Base-by-base conservation (phyloP, 1,140 invertebrate species). In the Neuroterus valhalla region DNA sequence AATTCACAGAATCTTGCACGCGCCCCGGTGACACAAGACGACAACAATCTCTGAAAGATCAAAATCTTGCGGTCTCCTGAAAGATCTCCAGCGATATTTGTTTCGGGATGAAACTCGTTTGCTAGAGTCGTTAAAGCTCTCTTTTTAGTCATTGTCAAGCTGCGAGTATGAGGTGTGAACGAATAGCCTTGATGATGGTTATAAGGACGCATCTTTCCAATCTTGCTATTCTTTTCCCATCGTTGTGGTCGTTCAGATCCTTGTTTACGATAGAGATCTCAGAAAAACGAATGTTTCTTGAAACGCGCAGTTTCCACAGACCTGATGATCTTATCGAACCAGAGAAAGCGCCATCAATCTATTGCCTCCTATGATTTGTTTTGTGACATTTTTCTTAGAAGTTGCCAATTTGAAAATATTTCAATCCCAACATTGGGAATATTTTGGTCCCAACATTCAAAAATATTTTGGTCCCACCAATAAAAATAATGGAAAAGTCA, bases 161-260 rank as follows among this genome's bases (percentile, higher is more conserved):
- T 62, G 55, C 55, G 55, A 62, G 31, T 31, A 62, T 62, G 55
- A 62, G 55, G 55, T 62, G 55, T 62, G 55, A 62, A 62, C 55
- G 55, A 62, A 62, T 62, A 31, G 55, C n/a, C 55, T 62, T 62
- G 55, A 62, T 62, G 55, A 62, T 62, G 55, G 55, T 62, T 62
- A 62, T 31, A 38, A 62, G 55, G 31, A 31, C 26, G 15, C 1
- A 62, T 62, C 55, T 62, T 15, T 31, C 15, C 3, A 62, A 31
- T 38, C 55, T 62, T 26, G 21, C 55, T 62, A 62, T 62, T 62
- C 55, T 62, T 62, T 62, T 38, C 23, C 23, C 12, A 26, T 62
- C 55, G 55, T 62, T 62, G 55, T 26, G 55, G 55, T 62, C 55
- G 23, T 62, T 62, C 55, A 62, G 26, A 62, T 62, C 6, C 23